Base-by-base conservation (phyloP, 2,888 invertebrate genomes). In the Itoplectis maculator region DNA sequence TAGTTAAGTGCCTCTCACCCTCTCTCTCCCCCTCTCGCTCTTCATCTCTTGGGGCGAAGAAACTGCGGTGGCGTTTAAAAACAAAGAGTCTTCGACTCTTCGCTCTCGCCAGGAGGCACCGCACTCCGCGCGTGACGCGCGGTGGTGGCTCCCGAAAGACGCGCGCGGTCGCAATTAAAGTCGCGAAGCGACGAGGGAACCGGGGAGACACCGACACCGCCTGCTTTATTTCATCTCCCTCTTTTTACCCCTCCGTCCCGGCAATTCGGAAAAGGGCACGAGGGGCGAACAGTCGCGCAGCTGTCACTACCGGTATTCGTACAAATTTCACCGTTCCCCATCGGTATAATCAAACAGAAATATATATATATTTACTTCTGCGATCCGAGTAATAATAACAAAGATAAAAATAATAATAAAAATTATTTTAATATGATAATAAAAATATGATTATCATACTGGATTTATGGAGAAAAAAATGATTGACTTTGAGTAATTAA, bases 121-220 rank as follows among this genome's bases (percentile, higher is more conserved):
- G n/a, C n/a, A n/a, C n/a, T n/a, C n/a, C n/a, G n/a, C n/a, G n/a
- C n/a, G n/a, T n/a, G n/a, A n/a, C n/a, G n/a, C 79, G 65, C 11
- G 51, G 59, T 61, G 77, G 70, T 81, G 45, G 47, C 68, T 84
- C 84, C 84, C 84, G 68, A 63, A 75, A 79, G 81, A 82, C 83
- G 79, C 78, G 72, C 83, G 79, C 78, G 72, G 63, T 77, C 82
- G 86, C 88, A 88, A 88, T 89, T 89, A 90, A 89, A 89, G n/a
- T 88, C 86, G 87, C 86, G 88, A 87, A 89, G 88, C 72, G 65
- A 74, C 49, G 42, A 78, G 88, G 86, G 87, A 87, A 84, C 85
- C 81, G 35, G 37, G 23, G n/a, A n/a, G n/a, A n/a, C n/a, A n/a
- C n/a, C n/a, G n/a, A n/a, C n/a, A n/a, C 63, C 18, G 35, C 35